Conservation (phyloP, 2,888 invertebrate genomes). For the Pristionchus arcanus region DNA sequence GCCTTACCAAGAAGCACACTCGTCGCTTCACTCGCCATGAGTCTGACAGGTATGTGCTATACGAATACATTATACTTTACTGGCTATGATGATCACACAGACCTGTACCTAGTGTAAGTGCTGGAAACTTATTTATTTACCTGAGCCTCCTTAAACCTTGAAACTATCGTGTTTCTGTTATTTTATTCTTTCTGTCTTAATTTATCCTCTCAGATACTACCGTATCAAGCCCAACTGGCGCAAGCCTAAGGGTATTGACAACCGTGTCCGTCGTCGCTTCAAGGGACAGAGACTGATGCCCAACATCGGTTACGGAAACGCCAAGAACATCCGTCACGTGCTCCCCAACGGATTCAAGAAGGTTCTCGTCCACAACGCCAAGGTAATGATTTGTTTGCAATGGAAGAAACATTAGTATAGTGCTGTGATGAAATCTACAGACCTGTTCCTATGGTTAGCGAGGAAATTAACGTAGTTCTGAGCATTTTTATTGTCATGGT, state of each 20-base stretch:
- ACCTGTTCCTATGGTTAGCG: constrained; percentile 54
- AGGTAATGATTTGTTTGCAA: constrained; percentile 83
- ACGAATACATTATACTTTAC: background rate
- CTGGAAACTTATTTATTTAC: background rate
- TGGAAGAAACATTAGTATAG: too few species aligned
- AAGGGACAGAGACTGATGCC: constrained; percentile 99
- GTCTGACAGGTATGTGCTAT: constrained; percentile 88
- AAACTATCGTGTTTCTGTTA: background rate
- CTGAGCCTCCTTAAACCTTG: constrained; percentile 15
- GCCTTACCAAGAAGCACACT: constrained; percentile 96
- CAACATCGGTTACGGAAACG: constrained; percentile 98
- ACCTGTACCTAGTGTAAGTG: constrained; percentile 53
- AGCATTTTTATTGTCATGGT: background rate
- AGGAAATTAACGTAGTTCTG: constrained; percentile 32
- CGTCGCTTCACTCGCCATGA: constrained; percentile 99
- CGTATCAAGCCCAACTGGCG: constrained; percentile 87
- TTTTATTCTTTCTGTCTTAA: background rate
- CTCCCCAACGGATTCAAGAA: constrained; percentile 98
- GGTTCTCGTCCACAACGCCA: constrained; percentile 91
- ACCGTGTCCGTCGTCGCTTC: constrained; percentile 97
- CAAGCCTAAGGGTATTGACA: constrained; percentile 99
- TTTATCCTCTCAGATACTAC: constrained; percentile 66
- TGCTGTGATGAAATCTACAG: constrained; percentile 54
- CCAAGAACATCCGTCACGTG: constrained; percentile 95
- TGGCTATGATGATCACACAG: constrained; percentile 53